Base-by-base conservation (phyloP, 2,113 vertebrate species). In the Pyrgilauda ruficollis region DNA sequence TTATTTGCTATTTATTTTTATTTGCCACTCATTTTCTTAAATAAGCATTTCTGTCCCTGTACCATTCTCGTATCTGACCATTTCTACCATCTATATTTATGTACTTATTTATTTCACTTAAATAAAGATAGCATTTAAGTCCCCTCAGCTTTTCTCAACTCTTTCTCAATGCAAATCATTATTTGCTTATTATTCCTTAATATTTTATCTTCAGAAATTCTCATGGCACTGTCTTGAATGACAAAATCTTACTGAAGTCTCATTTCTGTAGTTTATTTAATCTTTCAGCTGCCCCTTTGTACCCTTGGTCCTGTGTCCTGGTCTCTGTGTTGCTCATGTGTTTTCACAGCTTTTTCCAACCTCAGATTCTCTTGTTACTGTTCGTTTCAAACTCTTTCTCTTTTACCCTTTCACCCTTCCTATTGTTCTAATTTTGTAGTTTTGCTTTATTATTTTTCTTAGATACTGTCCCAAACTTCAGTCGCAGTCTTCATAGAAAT, bases 21-120 rank as follows among this genome's bases (percentile, higher is more conserved):
- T 68, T 90, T 92, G 15, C 1, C 8, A 44, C 7, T 43, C 0
- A 17, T 44, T 77, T 90, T 84, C 33, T 47, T 68, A 72, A 79
- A 55, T 21, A 69, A 53, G 0, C 1, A 53, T 47, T 75, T 75
- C 19, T 56, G 8, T 59, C 11, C 7, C 7, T 33, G 30, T n/a
- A 24, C 6, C 4, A 12, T 68, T 70, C 47, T n/a, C 0, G 0
- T 88, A 79, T 81, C 39, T 79, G 19, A 6, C 3, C 1, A 78
- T 67, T 82, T 75, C 23, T 58, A 49, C 7, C 0, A 0, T 75
- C 66, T 55, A 37, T 46, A 49, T 47, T 74, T 39, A 52, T 27
- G 7, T 50, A 46, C 5, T 49, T 67, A 22, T 21, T 68, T 73
- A 59, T 77, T 77, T 89, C 8, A 24, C 26, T 49, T 35, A 47